Evolutionary conservation across 2,113 vertebrate species (phyloP).

Genomic region (Oreotrochilus melanogaster): DNA sequence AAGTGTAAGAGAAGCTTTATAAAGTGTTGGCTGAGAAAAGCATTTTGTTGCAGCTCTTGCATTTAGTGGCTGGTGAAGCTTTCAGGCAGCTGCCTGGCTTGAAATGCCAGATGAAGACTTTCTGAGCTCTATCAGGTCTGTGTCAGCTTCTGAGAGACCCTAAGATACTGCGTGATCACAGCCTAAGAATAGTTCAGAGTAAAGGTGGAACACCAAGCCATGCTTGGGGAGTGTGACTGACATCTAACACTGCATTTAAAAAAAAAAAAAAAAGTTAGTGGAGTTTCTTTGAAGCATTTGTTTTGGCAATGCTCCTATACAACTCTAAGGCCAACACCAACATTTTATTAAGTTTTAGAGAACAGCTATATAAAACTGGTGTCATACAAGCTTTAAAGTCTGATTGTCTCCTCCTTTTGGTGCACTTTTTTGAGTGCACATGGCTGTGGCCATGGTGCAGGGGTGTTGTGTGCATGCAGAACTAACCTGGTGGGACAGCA

Average conservation of each 20-base stretch:
- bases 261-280: not conserved
- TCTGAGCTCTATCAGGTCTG: not conserved
- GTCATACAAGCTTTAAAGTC: not conserved
- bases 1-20: not conserved
- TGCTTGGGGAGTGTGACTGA: not conserved
- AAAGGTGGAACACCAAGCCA: not conserved
- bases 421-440: not conserved
- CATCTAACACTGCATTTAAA: not conserved
- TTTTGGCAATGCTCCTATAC: not conserved
- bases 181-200: not conserved
- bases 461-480: not conserved
- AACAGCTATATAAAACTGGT: not conserved
- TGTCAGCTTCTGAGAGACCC: not conserved
- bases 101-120: not conserved
- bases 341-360: not conserved
- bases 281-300: not conserved
- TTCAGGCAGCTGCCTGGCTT: not conserved
- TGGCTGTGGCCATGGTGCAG: not conserved
- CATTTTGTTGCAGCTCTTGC: not conserved
- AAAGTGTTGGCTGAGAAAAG: slow-evolving; percentile 33
- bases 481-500: not conserved
- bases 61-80: slow-evolving; percentile 9
- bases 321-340: not conserved
- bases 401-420: not conserved
- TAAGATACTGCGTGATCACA: not conserved